Evolutionary conservation across 2,888 invertebrate genomes (phyloP).

Genomic region (Yponomeuta evonymella): DNA sequence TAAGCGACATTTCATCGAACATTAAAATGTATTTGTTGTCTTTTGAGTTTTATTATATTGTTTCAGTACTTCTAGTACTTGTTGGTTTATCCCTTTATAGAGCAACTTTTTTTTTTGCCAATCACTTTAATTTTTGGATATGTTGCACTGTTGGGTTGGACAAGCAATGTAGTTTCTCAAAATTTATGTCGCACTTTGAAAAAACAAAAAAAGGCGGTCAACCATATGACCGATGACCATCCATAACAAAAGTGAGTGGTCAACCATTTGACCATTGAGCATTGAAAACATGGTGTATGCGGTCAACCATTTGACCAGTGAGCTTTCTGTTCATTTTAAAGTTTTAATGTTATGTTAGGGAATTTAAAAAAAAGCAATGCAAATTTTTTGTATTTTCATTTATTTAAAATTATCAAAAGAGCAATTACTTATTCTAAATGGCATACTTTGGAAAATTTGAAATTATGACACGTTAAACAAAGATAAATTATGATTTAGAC

Average conservation of each 20-base stretch:
- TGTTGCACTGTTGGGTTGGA: slow-evolving; percentile 4
- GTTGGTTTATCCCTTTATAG: no score
- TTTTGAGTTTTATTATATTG: no score
- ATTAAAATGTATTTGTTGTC: no score
- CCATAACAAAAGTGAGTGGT: no score
- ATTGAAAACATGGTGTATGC: background rate
- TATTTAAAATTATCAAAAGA: background rate
- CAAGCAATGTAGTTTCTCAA: background rate
- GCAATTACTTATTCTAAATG: no score
- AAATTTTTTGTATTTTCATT: background rate
- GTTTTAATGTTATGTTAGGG: background rate
- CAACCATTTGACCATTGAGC: slow-evolving; percentile 1
- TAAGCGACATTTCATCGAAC: no score
- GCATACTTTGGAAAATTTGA: no score
- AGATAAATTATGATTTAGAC: no score
- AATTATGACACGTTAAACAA: no score
- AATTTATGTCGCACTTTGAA: slow-evolving; percentile 1
- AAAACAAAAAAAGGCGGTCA: no score
- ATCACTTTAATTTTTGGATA: background rate
- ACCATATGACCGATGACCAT: no score
- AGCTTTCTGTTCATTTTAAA: slow-evolving; percentile 7
- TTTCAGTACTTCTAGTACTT: no score
- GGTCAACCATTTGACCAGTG: slow-evolving; percentile 6
- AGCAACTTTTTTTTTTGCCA: background rate
- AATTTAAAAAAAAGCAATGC: background rate